A percentile compares a stretch with the other conserved stretches of the same genome.
Conservation (phyloP, 1,140 invertebrate species). For the Ruditapes philippinarum region DNA sequence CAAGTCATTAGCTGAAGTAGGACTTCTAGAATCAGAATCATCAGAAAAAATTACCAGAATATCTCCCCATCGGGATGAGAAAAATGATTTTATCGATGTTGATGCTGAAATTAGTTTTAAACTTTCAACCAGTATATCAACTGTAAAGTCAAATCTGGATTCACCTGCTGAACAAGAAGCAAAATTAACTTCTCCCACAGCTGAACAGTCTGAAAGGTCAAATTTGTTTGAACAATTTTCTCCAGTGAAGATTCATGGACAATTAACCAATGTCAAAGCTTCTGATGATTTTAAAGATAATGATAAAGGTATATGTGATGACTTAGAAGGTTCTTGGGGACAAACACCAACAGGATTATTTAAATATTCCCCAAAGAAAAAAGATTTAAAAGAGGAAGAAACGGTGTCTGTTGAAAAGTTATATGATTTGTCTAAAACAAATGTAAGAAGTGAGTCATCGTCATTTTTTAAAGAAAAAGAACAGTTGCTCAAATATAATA, state of each 20-base stretch:
- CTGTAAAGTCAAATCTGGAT: neutral
- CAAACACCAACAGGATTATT: neutral
- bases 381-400: neutral
- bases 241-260: neutral
- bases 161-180: too few species aligned
- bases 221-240: conserved; percentile 25
- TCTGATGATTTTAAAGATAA: neutral
- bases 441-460: neutral
- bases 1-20: neutral
- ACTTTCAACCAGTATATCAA: neutral
- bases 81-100: neutral
- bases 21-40: neutral
- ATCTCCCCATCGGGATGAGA: neutral
- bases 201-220: neutral
- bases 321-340: neutral
- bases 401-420: neutral
- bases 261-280: neutral
- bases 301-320: neutral
- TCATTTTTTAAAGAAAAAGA: neutral
- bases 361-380: conserved; percentile 21
- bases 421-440: neutral
- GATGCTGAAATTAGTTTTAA: conserved; percentile 21
- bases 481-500: neutral
- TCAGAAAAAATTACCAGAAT: neutral
- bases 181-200: neutral